Base-by-base conservation (phyloP, 2,797 vertebrate species). In the Leptoclinus maculatus region DNA sequence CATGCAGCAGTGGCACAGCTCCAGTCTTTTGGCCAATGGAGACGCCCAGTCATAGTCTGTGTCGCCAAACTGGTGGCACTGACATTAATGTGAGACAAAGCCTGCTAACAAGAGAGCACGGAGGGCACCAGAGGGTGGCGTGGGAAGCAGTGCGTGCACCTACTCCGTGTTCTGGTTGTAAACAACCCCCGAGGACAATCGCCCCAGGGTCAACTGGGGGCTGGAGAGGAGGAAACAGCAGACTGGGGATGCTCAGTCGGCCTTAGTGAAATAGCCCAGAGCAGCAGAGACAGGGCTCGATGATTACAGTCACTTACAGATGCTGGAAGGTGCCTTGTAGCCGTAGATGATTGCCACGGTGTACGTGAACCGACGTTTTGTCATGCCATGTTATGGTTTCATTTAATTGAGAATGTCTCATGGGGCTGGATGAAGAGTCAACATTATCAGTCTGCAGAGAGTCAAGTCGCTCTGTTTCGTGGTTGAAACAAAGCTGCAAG, bases 151-250 rank as follows among this genome's bases (percentile, higher is more conserved):
- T 25, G 23, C 13, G 45, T 72, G 71, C 88, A 89, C 87, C 85
- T 91, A 89, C 78, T 65, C 78, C 21, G 4, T 87, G 85, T 89
- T 90, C 86, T 89, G 82, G 82, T 76, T 88, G 83, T 84, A 83
- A 89, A 91, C 86, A 91, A 89, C 76, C 29, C 65, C 8, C 4
- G 17, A 76, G 80, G 74, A 87, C 86, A 83, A 84, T 86, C 63
- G 25, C 59, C 8, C 21, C 64, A 34, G 74, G 85, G 83, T 83
- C 84, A 75, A 5, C 34, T 32, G 58, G 53, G 71, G 79, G 65
- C 36, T 27, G 29, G 67, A 67, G 69, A 83, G 66, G 65, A 60
- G 74, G 36, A 87, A 76, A 64, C 54, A 78, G 69, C 66, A 43
- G 45, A 58, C 53, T 19, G 32, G 12, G 47, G 79, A 73, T 67